Conservation (phyloP, 2,888 invertebrate species). For the Caenorhabditis panamensis region DNA sequence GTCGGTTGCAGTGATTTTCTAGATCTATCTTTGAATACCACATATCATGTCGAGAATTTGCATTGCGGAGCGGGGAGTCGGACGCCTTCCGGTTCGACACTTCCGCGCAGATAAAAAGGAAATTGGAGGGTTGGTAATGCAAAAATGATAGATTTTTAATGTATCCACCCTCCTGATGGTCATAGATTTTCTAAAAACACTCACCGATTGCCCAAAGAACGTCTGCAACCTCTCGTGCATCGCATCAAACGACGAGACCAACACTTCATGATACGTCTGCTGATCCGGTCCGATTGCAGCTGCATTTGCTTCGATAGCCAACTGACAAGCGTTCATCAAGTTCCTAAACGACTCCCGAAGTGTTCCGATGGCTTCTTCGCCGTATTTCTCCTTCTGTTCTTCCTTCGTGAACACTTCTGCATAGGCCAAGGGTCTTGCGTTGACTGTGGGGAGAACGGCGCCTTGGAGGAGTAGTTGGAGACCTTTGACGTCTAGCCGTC, state of each 20-base stretch:
- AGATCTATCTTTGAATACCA: too few relatives aligned
- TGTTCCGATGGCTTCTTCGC: conserved; percentile 72
- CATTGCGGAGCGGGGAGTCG: conserved; percentile 67
- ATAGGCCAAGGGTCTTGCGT: conserved; percentile 96
- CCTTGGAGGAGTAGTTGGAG: conserved; percentile 87
- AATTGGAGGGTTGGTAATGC: not conserved
- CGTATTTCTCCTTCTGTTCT: conserved; percentile 79
- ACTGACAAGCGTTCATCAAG: conserved; percentile 92
- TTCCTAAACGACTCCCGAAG: conserved; percentile 85
- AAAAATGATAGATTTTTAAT: not conserved
- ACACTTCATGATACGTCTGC: conserved; percentile 91
- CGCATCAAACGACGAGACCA: conserved; percentile 77
- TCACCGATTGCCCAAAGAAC: conserved; percentile 75
- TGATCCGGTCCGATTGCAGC: conserved; percentile 92
- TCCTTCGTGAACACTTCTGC: conserved; percentile 91
- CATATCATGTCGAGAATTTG: conserved; percentile 76
- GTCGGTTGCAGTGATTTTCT: too few relatives aligned
- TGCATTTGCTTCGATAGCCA: conserved; percentile 91
- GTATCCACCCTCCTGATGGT: too few relatives aligned
- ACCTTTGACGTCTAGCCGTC: conserved; percentile 90
- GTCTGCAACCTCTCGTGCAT: conserved; percentile 78
- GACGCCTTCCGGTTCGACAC: conserved; percentile 48
- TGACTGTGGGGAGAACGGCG: conserved; percentile 82
- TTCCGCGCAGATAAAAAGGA: conserved; percentile 59
- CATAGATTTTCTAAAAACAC: not conserved